Base-by-base conservation (phyloP, 2,888 invertebrate species). In the Lasioglossum villosulum region DNA sequence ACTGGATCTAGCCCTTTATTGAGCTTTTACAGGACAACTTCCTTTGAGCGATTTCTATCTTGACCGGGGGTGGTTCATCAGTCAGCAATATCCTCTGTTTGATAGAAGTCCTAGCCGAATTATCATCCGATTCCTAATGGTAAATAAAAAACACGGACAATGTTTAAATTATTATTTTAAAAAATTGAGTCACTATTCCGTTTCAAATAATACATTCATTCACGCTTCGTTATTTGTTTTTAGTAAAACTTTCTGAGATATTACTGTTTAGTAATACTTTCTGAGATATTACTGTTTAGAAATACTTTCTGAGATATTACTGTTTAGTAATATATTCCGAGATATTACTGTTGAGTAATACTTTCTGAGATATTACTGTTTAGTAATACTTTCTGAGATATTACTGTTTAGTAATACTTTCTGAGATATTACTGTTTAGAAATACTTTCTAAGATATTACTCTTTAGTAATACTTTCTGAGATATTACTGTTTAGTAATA, bases 1-100 rank as follows among this genome's bases (percentile, higher is more conserved):
- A 39, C 19, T 12, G 6, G 10, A 27, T n/a, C 37, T 37, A 16
- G 42, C 6, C 10, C 45, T 71, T 74, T 74, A 74, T 45, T n/a
- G 23, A 37, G 72, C 48, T 37, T n/a, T 79, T 82, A 34, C 34
- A 63, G 30, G 30, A 30, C 63, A 63, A 30, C 30, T 30, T 63
- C 30, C 30, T 63, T 63, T 30, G 63, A 63, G 30, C 12, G 30
- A 63, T 30, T 63, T 63, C 30, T 63, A 8, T 30, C 63, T 16
- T 30, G 16, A 30, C 2, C 30, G 16, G 16, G 30, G 27, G 6
- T 63, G 63, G 30, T 30, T 6, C 30, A 30, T 16, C 63, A 19
- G 30, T 63, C 16, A 16, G 16, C 19, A 30, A 63, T 63, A 19
- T 63, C 30, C 19, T 19, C 27, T 27, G 27, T 27, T 59, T 59